A percentile compares a stretch with the other conserved stretches of the same genome.
phyloP scores from a whole-genome alignment of 2,113 vertebrate species.

The Forbesichthys agassizii region DNA sequence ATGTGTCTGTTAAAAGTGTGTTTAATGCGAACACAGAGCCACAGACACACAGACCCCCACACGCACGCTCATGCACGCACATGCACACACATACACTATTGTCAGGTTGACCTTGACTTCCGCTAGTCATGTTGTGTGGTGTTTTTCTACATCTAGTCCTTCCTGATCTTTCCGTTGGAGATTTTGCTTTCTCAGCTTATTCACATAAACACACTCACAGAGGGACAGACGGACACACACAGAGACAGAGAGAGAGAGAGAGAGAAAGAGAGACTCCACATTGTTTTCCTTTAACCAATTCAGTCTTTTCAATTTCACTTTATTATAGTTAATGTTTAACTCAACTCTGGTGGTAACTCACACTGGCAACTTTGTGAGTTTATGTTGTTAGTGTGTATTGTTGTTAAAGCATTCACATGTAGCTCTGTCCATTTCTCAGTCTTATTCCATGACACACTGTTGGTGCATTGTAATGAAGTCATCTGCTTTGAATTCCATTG shows the following conservation, averaged over 20 bases:
- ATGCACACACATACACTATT: slow-evolving; percentile 43
- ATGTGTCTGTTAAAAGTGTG: not conserved
- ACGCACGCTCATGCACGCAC: slow-evolving; percentile 5
- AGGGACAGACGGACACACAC: slow-evolving; percentile 9
- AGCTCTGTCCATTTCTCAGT: slow-evolving; percentile 8
- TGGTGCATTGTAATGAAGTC: slow-evolving; percentile 36
- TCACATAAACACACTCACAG: slow-evolving; percentile 42
- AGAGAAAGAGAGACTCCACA: not conserved
- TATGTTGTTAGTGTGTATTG: too few species aligned
- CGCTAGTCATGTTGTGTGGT: slow-evolving; percentile 27
- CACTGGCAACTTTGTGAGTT: too few species aligned
- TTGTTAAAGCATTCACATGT: not conserved
- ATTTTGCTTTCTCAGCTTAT: slow-evolving; percentile 62
- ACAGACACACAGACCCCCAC: not conserved
- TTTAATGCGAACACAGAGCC: not conserved
- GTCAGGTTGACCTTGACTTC: slow-evolving; percentile 68
- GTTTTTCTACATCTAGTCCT: slow-evolving; percentile 33
- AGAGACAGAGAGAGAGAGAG: too few species aligned
- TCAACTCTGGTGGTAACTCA: too few species aligned
- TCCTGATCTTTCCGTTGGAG: slow-evolving; percentile 60
- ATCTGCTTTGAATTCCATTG: slow-evolving; percentile 58
- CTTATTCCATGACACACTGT: slow-evolving; percentile 22
- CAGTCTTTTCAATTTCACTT: too few species aligned
- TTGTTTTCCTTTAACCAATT: too few species aligned
- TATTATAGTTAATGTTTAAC: too few species aligned